Conservation (phyloP, 2,113 vertebrate species). For the Sminthopsis crassicaudata region DNA sequence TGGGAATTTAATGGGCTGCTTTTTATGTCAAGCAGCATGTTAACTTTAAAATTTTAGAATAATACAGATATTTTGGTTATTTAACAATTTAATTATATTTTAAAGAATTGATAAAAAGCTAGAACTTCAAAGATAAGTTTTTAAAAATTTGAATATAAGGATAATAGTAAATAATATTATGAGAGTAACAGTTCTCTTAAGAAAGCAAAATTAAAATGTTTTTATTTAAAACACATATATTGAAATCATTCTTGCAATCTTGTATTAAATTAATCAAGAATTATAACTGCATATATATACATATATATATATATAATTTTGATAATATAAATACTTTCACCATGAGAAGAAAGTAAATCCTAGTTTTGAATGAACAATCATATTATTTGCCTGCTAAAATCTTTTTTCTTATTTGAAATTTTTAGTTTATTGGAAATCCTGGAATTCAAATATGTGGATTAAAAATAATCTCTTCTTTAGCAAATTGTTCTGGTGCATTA, state of each 20-base stretch:
- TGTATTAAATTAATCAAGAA: background rate
- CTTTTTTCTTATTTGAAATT: constrained; percentile 1
- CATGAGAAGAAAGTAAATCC: background rate
- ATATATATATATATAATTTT: background rate
- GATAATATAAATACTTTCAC: background rate
- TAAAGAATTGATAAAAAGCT: background rate
- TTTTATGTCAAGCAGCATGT: background rate
- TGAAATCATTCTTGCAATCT: background rate
- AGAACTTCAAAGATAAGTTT: background rate
- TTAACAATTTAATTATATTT: background rate
- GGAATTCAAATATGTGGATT: constrained; percentile 92
- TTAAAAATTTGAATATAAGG: background rate
- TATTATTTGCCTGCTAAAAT: background rate
- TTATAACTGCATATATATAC: background rate
- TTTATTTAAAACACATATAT: background rate
- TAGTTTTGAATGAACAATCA: background rate
- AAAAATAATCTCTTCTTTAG: constrained; percentile 88
- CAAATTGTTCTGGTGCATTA: constrained; percentile 89
- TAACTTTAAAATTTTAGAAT: background rate
- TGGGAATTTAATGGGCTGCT: background rate
- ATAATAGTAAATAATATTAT: background rate
- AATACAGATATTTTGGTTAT: background rate
- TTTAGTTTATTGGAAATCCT: constrained; percentile 92
- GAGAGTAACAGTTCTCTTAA: background rate
- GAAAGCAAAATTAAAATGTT: background rate